phyloP scores from a whole-genome alignment of 2,113 vertebrate genomes.

The Gulo gulo region DNA sequence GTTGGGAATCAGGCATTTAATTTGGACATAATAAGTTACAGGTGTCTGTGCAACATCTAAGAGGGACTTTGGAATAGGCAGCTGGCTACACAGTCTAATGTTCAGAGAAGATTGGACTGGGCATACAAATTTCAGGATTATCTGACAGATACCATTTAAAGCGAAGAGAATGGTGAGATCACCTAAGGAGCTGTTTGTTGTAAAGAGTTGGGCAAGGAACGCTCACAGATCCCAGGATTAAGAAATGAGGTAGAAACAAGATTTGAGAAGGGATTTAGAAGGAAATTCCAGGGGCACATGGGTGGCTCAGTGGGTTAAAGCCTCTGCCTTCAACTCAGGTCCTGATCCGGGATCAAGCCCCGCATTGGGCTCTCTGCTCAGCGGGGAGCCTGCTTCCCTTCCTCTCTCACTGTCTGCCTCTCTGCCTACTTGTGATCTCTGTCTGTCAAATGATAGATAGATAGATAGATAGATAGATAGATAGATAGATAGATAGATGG shows the following conservation, averaged over 20 bases:
- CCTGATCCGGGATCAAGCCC: no score
- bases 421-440: no score
- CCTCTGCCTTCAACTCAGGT: no score
- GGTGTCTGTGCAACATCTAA: not conserved
- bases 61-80: not conserved
- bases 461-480: no score
- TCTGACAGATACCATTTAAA: not conserved
- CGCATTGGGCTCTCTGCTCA: no score
- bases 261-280: not conserved
- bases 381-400: no score
- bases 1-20: not conserved
- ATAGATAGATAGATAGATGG: no score
- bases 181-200: not conserved
- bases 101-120: not conserved
- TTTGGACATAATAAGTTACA: not conserved
- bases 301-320: no score
- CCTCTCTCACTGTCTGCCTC: no score
- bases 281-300: not conserved
- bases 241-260: not conserved
- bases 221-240: not conserved
- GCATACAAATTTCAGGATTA: not conserved
- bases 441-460: no score
- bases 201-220: not conserved
- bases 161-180: not conserved
- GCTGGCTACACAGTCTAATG: not conserved